phyloP scores from a whole-genome alignment of 2,888 invertebrate genomes.

The Cantharis nigra region DNA sequence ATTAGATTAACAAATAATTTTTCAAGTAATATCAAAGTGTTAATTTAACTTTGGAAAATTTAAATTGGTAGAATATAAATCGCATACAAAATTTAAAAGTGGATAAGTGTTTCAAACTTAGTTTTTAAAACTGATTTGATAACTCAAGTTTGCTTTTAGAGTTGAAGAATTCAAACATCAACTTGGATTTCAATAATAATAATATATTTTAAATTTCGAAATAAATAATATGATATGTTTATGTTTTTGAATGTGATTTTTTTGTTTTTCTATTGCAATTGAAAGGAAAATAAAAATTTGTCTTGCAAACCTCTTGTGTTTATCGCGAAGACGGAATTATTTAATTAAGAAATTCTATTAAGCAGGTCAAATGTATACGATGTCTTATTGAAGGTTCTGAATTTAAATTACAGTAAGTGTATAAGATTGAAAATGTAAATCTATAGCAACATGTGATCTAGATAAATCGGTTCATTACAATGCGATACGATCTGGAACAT shows the following conservation, averaged over 20 bases:
- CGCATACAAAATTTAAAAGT: background rate
- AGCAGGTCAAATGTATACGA: constrained; percentile 2
- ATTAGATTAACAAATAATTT: background rate
- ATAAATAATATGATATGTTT: background rate
- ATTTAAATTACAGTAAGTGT: constrained; percentile 39
- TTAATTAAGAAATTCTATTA: background rate
- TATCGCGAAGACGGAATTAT: background rate
- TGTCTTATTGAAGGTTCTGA: constrained; percentile 43
- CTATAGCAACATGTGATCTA: constrained; percentile 42
- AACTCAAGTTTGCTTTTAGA: background rate
- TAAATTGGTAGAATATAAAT: background rate
- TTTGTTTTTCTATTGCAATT: background rate
- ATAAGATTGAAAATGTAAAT: constrained; percentile 40
- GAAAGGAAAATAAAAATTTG: background rate
- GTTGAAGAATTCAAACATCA: background rate
- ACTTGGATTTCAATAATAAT: background rate
- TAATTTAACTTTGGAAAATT: background rate
- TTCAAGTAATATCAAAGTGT: background rate
- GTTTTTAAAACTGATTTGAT: background rate
- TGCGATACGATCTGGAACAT: constrained; percentile 38
- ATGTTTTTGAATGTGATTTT: background rate
- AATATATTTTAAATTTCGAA: background rate
- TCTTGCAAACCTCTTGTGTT: background rate
- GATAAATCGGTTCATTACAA: constrained; percentile 46
- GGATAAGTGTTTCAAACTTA: background rate